These are phyloP conservation scores for Tenualosa thibaudeaui DNA, from an alignment of 2,797 vertebrate genomes.

Conservation along the genomic window DNA sequence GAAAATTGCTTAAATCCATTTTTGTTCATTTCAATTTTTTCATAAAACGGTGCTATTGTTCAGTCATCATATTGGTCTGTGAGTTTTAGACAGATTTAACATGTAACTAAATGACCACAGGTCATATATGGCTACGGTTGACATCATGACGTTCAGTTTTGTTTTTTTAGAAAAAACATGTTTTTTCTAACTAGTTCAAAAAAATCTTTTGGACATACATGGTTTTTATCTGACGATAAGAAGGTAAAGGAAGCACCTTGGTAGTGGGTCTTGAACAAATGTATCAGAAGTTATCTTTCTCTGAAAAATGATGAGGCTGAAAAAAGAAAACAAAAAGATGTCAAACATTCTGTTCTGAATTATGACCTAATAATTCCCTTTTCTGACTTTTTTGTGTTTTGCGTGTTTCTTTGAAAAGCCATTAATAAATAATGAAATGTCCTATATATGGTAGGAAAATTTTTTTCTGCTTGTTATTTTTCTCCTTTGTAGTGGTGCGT, in stretches of 20 bases:
- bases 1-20: too few species aligned
- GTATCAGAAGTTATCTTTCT: neutral
- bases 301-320: neutral
- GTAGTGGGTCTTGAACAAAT: neutral
- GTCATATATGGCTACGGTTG: too few species aligned
- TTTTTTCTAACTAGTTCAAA: too few species aligned
- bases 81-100: too few species aligned
- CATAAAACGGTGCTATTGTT: too few species aligned
- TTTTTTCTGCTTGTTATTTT: neutral
- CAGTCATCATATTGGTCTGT: too few species aligned
- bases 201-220: too few species aligned
- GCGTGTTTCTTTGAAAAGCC: neutral
- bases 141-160: too few species aligned
- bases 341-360: neutral
- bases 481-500: slow-evolving; percentile 18
- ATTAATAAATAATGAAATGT: slow-evolving; percentile 12
- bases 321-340: neutral
- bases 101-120: too few species aligned
- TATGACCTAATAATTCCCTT: neutral
- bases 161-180: too few species aligned
- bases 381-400: neutral
- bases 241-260: neutral
- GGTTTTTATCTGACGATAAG: too few species aligned
- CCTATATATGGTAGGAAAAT: neutral
- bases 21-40: too few species aligned